Base-by-base conservation (phyloP, 2,113 vertebrate species). In the Rhagologus leucostigma region DNA sequence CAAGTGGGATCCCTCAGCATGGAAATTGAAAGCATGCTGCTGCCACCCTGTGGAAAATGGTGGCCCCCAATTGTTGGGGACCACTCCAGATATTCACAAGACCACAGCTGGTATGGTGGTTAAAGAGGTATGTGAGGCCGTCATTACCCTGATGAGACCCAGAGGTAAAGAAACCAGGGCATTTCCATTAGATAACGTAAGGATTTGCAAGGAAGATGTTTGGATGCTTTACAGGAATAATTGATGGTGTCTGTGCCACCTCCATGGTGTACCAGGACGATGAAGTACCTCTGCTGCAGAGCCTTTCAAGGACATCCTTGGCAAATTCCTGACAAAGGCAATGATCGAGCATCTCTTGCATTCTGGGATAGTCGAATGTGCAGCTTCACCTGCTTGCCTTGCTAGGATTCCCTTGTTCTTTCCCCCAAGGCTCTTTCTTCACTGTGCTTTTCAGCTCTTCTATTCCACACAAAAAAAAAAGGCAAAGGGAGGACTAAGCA, bases 31-130 rank as follows among this genome's bases (percentile, higher is more conserved):
- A 93, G 91, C 73, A 24, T 86, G 75, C 24, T 96, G 83, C 92
- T 95, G 95, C 95, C 95, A 90, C 83, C 96, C 85, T 80, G 96
- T 94, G 96, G 96, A 90, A 95, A 85, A 83, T 2, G 55, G 37
- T 56, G 62, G 20, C 67, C 70, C 81, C 84, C 65, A 44, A 1
- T 4, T 49, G 49, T 5, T 42, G 65, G 44, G 50, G 32, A 68
- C 39, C 65, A 14, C 56, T 56, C 30, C 13, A 42, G 65, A 50
- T 77, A 37, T 63, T 39, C 69, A 24, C 50, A 21, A 46, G 71
- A 50, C 46, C 41, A 21, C 47, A 63, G 46, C 30, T 74, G 64
- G 23, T 13, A 15, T 0, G 39, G 55, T 32, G 60, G 50, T 57
- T 37, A 68, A 27, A 67, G 37, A 82, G 65, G 16, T 71, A 3